Conservation (phyloP, 2,888 invertebrate genomes). For the Chaitophorus viminalis region DNA sequence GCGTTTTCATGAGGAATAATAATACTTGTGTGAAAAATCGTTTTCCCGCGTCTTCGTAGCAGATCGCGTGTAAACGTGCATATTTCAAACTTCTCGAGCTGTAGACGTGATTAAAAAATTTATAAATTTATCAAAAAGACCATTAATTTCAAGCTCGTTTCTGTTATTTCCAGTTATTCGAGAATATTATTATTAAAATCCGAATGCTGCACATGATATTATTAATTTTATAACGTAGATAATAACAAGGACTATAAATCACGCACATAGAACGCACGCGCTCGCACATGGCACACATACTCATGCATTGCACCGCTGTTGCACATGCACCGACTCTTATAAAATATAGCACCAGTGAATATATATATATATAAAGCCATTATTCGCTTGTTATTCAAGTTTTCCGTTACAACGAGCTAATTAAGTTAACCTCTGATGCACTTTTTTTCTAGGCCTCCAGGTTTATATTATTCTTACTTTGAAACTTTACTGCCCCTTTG, state of each 20-base stretch:
- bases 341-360: slow-evolving; percentile 5
- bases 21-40: background rate
- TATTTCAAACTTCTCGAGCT: background rate
- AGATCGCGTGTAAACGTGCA: background rate
- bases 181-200: slow-evolving; percentile 6
- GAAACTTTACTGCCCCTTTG: slow-evolving; percentile 12
- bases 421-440: slow-evolving; percentile 13
- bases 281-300: background rate
- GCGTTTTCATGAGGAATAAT: background rate
- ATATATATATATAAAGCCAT: slow-evolving; percentile 6
- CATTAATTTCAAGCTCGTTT: background rate
- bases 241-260: background rate
- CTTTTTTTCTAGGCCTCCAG: background rate
- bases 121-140: background rate
- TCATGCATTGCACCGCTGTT: background rate
- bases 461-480: background rate
- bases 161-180: background rate
- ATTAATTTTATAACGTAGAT: background rate
- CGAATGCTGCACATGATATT: background rate
- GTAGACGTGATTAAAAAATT: background rate
- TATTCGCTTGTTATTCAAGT: background rate
- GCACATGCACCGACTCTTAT: background rate
- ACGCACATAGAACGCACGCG: background rate
- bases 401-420: slow-evolving; percentile 1
- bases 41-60: background rate